A percentile compares a stretch with the other conserved stretches of the same genome.
phyloP scores from a whole-genome alignment of 2,113 vertebrate species.

The Psophia crepitans region DNA sequence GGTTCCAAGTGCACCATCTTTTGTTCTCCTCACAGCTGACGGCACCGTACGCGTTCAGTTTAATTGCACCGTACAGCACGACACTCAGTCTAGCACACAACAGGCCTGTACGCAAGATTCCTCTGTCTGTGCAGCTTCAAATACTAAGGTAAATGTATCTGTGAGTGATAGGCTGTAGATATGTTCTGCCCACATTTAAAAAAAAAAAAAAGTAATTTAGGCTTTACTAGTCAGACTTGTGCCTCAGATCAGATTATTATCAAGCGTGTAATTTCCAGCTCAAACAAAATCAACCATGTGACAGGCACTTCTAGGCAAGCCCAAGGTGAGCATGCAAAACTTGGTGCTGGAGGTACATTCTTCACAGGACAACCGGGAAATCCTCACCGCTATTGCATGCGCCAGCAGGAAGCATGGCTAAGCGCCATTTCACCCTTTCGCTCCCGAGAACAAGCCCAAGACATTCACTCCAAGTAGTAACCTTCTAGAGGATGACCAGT shows the following conservation, averaged over 20 bases:
- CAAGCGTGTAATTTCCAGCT: not conserved
- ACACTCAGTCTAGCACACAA: accelerated
- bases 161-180: not conserved
- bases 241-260: not conserved
- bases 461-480: not conserved
- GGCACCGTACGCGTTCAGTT: not conserved
- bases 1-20: not conserved
- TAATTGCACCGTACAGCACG: not conserved
- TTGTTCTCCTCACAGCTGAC: not conserved
- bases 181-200: not conserved
- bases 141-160: not conserved
- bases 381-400: not conserved
- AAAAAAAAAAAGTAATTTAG: not conserved
- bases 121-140: not conserved
- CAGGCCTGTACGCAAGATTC: not conserved
- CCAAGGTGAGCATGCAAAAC: not conserved
- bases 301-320: not conserved
- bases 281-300: not conserved
- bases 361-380: not conserved
- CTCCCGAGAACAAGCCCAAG: not conserved
- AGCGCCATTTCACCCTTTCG: not conserved
- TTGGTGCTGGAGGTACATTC: not conserved
- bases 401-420: not conserved
- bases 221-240: not conserved
- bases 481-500: not conserved